phyloP scores from a whole-genome alignment of 2,113 vertebrate genomes.

The Zosterops borbonicus region DNA sequence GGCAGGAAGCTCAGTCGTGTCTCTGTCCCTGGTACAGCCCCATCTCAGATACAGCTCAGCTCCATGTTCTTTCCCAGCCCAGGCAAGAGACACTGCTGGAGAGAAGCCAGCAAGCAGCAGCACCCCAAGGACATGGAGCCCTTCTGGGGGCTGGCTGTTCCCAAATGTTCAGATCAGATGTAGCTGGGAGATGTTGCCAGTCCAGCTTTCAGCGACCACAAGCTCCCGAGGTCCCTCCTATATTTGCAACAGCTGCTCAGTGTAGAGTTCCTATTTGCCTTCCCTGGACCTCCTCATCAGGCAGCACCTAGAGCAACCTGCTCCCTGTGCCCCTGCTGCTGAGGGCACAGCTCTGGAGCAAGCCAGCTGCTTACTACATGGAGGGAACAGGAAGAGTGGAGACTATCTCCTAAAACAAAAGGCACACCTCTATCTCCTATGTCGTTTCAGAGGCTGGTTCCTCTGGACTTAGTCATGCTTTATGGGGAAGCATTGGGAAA shows the following conservation, averaged over 20 bases:
- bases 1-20: neutral
- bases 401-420: too few relatives aligned
- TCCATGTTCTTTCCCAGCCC: neutral
- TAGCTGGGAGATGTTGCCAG: neutral
- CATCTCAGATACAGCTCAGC: neutral
- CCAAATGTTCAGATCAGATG: neutral
- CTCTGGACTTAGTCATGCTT: too few relatives aligned
- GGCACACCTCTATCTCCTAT: too few relatives aligned
- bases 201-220: neutral
- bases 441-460: too few relatives aligned
- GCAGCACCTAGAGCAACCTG: neutral
- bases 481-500: too few relatives aligned
- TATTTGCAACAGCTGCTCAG: neutral
- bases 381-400: neutral
- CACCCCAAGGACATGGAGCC: neutral
- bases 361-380: neutral
- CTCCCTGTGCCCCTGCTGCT: neutral
- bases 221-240: accelerated
- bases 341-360: neutral
- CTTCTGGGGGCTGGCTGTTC: neutral
- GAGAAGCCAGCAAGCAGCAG: neutral
- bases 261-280: neutral
- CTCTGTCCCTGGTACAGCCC: neutral
- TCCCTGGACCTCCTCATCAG: neutral
- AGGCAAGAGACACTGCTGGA: neutral